phyloP scores from a whole-genome alignment of 1,140 invertebrate genomes.

The Triops longicaudatus region DNA sequence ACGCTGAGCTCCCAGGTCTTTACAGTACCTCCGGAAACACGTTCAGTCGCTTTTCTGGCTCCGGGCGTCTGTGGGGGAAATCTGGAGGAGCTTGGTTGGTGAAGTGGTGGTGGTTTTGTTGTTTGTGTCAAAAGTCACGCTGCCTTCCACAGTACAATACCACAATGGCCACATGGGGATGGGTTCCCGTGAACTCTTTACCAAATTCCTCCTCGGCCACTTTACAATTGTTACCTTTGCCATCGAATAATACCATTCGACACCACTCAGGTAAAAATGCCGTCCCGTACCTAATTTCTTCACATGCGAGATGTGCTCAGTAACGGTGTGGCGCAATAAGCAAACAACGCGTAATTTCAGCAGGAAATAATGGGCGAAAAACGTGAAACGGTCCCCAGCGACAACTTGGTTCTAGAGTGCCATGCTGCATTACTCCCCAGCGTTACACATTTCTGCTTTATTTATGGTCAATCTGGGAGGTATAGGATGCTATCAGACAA shows the following conservation, averaged over 20 bases:
- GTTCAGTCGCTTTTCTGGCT: background rate
- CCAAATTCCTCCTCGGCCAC: slow-evolving; percentile 5
- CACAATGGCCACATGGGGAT: background rate
- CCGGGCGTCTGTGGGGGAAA: background rate
- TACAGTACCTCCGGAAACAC: background rate
- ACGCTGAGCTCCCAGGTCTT: background rate
- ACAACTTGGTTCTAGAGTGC: background rate
- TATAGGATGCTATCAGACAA: background rate
- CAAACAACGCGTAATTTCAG: background rate
- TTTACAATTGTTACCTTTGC: background rate
- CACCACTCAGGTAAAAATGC: slow-evolving; percentile 1
- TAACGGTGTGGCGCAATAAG: background rate
- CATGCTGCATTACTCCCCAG: background rate
- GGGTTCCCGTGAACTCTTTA: background rate
- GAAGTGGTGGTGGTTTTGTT: background rate
- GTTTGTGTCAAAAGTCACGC: background rate
- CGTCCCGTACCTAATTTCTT: background rate
- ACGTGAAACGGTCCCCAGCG: background rate
- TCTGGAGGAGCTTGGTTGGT: background rate
- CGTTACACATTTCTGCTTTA: background rate
- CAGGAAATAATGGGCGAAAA: background rate
- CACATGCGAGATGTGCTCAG: background rate
- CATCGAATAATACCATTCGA: background rate
- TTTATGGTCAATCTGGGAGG: slow-evolving; percentile 11
- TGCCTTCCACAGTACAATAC: background rate